phyloP scores from a whole-genome alignment of 2,113 vertebrate genomes.

The Ptilonorhynchus violaceus region DNA sequence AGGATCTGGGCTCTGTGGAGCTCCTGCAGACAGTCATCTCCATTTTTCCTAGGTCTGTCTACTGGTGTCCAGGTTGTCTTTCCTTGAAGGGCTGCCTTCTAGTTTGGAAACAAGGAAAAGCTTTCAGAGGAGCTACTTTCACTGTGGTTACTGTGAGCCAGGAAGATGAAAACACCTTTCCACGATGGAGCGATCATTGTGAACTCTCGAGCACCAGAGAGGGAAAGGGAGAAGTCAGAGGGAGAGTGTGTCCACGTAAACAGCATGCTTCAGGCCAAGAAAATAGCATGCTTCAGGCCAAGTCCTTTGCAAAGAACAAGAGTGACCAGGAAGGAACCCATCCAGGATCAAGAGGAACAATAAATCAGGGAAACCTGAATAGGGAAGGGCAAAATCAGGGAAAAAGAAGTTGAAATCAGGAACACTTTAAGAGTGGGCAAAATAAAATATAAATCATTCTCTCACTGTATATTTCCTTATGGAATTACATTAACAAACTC shows the following conservation, averaged over 20 bases:
- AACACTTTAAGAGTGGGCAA: neutral
- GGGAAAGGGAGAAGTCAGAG: neutral
- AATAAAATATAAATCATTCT: neutral
- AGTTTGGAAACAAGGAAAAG: neutral
- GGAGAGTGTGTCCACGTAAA: neutral
- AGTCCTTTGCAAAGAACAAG: neutral
- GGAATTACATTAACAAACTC: neutral
- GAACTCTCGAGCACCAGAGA: fast-evolving
- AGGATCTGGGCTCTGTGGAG: neutral
- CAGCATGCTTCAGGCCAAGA: neutral
- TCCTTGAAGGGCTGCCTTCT: neutral
- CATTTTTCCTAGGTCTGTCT: neutral
- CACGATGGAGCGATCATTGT: fast-evolving
- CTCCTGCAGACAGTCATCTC: neutral
- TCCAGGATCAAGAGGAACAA: neutral
- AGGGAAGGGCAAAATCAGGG: neutral
- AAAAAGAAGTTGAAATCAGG: neutral
- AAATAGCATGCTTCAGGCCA: neutral
- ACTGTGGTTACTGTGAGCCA: neutral
- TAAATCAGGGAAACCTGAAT: neutral
- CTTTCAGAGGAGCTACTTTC: neutral
- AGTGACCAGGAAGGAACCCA: neutral
- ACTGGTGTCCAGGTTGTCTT: neutral
- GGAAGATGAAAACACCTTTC: neutral
- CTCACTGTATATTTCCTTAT: neutral